phyloP scores from a whole-genome alignment of 2,113 vertebrate species.

The Alexandromys fortis region DNA sequence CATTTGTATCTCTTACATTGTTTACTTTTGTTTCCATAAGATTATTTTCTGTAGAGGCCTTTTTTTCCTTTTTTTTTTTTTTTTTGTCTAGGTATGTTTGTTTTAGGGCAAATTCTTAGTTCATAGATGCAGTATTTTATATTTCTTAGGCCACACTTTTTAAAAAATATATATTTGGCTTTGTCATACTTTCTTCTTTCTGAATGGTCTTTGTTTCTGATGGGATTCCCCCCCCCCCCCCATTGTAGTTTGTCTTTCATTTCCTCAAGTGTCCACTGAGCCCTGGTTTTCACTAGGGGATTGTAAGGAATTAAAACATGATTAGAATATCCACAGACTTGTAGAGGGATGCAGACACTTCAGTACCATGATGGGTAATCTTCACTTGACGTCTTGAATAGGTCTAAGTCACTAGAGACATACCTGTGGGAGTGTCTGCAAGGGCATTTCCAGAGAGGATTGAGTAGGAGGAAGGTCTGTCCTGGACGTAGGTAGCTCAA shows the following conservation, averaged over 20 bases:
- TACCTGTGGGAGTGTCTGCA: not conserved
- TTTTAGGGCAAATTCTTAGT: conserved; percentile 22
- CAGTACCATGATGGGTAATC: not conserved
- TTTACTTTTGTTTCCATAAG: not conserved
- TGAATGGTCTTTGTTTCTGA: not conserved
- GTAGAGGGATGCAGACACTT: not conserved
- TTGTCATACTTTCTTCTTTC: not conserved
- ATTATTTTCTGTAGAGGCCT: not conserved
- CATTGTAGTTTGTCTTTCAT: not conserved
- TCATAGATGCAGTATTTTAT: not conserved
- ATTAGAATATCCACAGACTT: not conserved
- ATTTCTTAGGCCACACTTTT: not conserved
- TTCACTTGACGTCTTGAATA: not conserved
- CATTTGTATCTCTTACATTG: not conserved
- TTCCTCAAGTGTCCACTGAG: not conserved
- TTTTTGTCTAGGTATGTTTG: not conserved
- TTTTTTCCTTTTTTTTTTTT: not conserved
- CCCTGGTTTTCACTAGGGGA: not conserved
- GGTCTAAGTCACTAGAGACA: not conserved
- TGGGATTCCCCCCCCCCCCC: not conserved
- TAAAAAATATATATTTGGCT: not conserved
- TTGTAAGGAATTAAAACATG: not conserved
- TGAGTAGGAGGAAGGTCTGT: not conserved
- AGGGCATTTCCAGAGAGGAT: not conserved
- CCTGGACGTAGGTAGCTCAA: not conserved